phyloP scores from a whole-genome alignment of 2,113 vertebrate species.

The Cyprinodon tularosa region DNA sequence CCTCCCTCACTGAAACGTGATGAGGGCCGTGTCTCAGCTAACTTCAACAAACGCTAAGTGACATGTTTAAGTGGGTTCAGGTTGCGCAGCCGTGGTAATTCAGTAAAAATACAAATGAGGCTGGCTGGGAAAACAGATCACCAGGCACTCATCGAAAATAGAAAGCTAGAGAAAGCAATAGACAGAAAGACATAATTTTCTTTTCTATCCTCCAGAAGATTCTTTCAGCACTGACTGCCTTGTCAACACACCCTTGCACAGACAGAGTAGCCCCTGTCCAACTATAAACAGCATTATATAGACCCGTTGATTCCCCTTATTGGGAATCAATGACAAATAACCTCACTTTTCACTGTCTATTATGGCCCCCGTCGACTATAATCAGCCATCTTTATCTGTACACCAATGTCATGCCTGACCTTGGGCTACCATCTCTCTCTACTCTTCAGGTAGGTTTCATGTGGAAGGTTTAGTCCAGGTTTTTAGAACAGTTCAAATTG shows the following conservation, averaged over 20 bases:
- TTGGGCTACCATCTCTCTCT: constrained; percentile 63
- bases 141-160: constrained; percentile 72
- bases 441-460: constrained; percentile 66
- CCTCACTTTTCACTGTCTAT: constrained; percentile 78
- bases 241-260: constrained; percentile 14
- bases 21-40: constrained; percentile 74
- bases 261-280: constrained; percentile 7
- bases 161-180: constrained; percentile 23
- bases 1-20: constrained; percentile 78
- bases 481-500: constrained; percentile 78
- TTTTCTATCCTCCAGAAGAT: constrained; percentile 64
- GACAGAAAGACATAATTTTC: constrained; percentile 45
- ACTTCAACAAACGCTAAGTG: constrained; percentile 84
- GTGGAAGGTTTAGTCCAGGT: constrained; percentile 57
- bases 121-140: constrained; percentile 72
- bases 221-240: constrained; percentile 34
- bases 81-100: constrained; percentile 81
- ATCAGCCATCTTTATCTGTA: constrained; percentile 71
- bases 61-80: constrained; percentile 83
- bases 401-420: constrained; percentile 68
- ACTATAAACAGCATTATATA: constrained; percentile 75
- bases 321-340: constrained; percentile 85
- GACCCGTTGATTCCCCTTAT: constrained; percentile 78
- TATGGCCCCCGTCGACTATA: constrained; percentile 70
- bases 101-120: constrained; percentile 84